A percentile compares a stretch with the other conserved stretches of the same genome.
Evolutionary conservation across 1,140 invertebrate genomes (phyloP).

Genomic region (Aphelinus atriplicis): DNA sequence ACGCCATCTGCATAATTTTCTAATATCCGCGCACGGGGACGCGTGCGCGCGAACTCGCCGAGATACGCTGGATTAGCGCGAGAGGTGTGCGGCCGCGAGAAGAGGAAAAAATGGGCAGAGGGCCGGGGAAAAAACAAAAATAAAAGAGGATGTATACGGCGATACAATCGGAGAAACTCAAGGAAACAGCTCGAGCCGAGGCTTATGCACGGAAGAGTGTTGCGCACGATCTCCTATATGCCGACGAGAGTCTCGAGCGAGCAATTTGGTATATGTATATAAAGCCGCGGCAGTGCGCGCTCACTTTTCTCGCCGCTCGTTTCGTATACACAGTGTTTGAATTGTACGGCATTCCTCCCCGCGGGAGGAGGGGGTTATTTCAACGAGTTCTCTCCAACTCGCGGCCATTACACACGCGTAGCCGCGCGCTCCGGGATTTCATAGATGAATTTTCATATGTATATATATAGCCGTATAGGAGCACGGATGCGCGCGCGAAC

Average conservation of each 20-base stretch:
- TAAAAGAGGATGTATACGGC: background rate
- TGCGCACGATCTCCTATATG: too few relatives aligned
- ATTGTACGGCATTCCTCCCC: too few relatives aligned
- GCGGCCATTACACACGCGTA: too few relatives aligned
- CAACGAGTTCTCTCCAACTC: too few relatives aligned
- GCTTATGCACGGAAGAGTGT: background rate
- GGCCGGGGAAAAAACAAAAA: background rate
- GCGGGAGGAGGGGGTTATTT: too few relatives aligned
- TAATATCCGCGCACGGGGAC: conserved; percentile 38
- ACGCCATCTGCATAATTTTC: conserved; percentile 48
- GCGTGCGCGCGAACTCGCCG: background rate
- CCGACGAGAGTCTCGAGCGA: too few relatives aligned
- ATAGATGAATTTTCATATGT: too few relatives aligned
- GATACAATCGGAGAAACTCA: conserved; percentile 10
- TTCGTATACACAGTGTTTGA: too few relatives aligned
- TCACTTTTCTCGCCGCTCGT: too few relatives aligned
- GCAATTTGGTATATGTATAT: background rate
- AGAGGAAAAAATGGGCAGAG: background rate
- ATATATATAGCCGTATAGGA: too few relatives aligned
- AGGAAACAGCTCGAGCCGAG: background rate
- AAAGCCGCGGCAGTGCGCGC: background rate
- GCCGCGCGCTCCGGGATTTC: too few relatives aligned
- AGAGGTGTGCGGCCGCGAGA: background rate
- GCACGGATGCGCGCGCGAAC: too few relatives aligned
- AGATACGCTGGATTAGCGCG: conserved; percentile 30